Evolutionary conservation across 2,888 invertebrate species (phyloP).

Genomic region (Plebejus anna): DNA sequence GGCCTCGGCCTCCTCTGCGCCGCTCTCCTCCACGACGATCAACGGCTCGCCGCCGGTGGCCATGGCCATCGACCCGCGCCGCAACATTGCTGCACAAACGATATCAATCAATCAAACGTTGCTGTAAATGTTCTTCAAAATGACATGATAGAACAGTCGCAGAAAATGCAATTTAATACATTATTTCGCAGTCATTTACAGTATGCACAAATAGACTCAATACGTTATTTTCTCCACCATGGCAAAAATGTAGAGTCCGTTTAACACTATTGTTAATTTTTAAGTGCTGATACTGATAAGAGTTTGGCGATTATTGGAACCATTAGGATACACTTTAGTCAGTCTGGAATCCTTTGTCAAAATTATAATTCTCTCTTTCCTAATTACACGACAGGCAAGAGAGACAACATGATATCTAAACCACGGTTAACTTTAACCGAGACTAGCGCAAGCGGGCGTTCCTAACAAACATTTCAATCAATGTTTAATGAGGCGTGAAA

Average conservation of each 20-base stretch:
- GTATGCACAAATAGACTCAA: too few relatives aligned
- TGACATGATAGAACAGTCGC: too few relatives aligned
- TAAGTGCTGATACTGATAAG: too few relatives aligned
- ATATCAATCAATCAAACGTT: neutral
- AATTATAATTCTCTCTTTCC: neutral
- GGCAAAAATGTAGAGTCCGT: too few relatives aligned
- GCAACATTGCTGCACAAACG: constrained; percentile 74
- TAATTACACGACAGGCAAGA: neutral
- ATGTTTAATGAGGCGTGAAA: neutral
- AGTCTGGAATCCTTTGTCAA: neutral
- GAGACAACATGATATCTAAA: neutral
- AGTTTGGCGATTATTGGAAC: too few relatives aligned
- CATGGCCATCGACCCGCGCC: constrained; percentile 84
- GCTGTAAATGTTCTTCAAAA: neutral
- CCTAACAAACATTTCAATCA: neutral
- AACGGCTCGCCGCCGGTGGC: constrained; percentile 84
- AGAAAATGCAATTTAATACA: too few relatives aligned
- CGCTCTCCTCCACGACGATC: constrained; percentile 90
- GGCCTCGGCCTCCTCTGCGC: constrained; percentile 83
- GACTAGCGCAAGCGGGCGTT: neutral
- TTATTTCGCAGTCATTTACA: too few relatives aligned
- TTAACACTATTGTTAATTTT: too few relatives aligned
- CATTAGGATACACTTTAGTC: too few relatives aligned
- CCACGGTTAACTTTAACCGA: neutral
- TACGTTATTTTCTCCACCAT: too few relatives aligned